Conservation (phyloP, 2,797 vertebrate species). For the Hippocampus kuda region DNA sequence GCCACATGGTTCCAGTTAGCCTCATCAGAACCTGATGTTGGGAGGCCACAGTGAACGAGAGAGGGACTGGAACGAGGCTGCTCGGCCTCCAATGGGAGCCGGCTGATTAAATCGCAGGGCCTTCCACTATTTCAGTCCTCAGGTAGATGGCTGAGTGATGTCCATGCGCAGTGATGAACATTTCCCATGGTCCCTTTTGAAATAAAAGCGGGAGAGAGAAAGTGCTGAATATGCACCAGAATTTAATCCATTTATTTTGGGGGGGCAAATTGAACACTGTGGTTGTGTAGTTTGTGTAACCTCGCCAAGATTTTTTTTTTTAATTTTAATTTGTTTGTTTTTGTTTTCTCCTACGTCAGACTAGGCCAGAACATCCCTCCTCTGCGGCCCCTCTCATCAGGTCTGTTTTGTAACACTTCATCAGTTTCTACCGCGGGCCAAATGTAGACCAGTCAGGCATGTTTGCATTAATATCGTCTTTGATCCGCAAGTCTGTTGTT, state of each 20-base stretch:
- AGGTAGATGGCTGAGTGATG: conserved; percentile 31
- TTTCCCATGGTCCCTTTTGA: conserved; percentile 11
- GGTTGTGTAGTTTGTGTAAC: background rate
- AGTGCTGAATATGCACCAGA: background rate
- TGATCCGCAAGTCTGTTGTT: conserved; percentile 25
- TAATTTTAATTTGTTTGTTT: too few species aligned
- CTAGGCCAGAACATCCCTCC: background rate
- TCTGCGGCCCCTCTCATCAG: background rate
- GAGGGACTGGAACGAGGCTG: conserved; percentile 36
- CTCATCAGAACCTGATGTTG: conserved; percentile 67
- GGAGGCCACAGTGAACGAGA: conserved; percentile 37
- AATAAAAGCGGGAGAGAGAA: background rate
- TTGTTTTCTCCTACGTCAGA: background rate
- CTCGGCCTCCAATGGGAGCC: conserved; percentile 31
- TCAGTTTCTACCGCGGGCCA: conserved; percentile 17
- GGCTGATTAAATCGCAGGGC: conserved; percentile 44
- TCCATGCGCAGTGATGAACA: conserved; percentile 15
- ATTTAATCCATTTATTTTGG: background rate
- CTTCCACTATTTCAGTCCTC: conserved; percentile 22
- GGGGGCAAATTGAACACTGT: too few species aligned
- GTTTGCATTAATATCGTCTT: conserved; percentile 39
- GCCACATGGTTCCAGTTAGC: conserved; percentile 68
- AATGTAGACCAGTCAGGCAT: conserved; percentile 24
- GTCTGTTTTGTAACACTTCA: conserved; percentile 13
- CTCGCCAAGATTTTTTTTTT: background rate